These are phyloP conservation scores for Pelodiscus sinensis DNA, from an alignment of 2,113 vertebrate species.

Conservation along the genomic window DNA sequence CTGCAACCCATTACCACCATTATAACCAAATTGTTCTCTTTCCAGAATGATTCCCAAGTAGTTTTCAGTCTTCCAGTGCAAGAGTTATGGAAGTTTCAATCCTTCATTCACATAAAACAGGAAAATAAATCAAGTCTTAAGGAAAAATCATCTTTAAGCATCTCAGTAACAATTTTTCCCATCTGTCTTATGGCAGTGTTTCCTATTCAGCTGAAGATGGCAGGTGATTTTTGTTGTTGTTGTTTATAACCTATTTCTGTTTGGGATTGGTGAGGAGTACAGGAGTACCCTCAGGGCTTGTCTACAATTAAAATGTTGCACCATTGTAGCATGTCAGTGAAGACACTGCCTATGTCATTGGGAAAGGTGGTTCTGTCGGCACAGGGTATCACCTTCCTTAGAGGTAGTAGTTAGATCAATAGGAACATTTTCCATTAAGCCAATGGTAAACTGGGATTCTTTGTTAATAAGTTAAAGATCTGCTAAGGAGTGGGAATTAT, in stretches of 20 bases:
- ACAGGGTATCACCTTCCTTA: background rate
- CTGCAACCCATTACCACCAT: background rate
- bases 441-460: background rate
- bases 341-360: background rate
- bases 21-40: background rate
- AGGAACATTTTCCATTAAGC: background rate
- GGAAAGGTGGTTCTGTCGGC: background rate
- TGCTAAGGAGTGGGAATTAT: background rate
- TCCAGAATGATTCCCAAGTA: background rate
- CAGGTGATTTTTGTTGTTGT: background rate
- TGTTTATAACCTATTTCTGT: background rate
- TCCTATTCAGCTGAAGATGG: background rate
- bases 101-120: background rate
- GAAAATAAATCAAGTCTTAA: background rate
- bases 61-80: background rate
- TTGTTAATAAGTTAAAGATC: background rate
- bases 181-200: background rate
- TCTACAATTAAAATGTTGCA: background rate
- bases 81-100: background rate
- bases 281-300: background rate
- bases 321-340: background rate
- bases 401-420: background rate
- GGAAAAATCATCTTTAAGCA: background rate
- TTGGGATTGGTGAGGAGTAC: background rate
- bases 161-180: background rate